Conservation (phyloP, 2,888 invertebrate species). For the Callosobruchus maculatus region DNA sequence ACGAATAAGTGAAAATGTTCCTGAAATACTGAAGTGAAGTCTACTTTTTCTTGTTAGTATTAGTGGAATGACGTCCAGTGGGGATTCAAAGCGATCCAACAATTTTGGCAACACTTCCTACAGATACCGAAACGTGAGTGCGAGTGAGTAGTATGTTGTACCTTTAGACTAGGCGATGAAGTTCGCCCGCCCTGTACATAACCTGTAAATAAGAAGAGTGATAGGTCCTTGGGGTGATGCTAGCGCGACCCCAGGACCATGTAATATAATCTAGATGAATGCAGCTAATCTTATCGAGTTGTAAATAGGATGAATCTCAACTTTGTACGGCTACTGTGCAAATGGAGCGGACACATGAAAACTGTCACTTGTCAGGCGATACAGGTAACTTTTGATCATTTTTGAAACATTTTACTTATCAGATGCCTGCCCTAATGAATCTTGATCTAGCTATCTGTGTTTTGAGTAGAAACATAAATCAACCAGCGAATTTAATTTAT, state of each 20-base stretch:
- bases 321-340: not conserved
- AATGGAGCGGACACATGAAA: not conserved
- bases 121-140: conserved; percentile 17
- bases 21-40: no score
- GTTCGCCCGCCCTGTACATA: conserved; percentile 28
- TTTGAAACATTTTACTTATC: no score
- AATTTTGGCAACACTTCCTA: not conserved
- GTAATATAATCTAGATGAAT: conserved; percentile 40
- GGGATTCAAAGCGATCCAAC: not conserved
- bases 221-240: conserved; percentile 29
- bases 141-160: conserved; percentile 30
- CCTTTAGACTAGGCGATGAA: conserved; percentile 25
- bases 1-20: no score
- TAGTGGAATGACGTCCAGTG: no score
- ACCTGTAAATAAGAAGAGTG: conserved; percentile 45
- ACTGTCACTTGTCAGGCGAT: no score
- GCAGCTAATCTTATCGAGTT: conserved; percentile 30
- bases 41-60: no score
- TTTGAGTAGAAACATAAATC: no score
- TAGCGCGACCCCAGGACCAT: conserved; percentile 15
- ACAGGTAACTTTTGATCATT: no score
- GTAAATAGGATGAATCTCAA: conserved; percentile 30
- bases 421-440: no score
- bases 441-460: no score
- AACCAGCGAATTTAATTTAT: no score